Percentiles rank a stretch among this genome's conserved stretches.
These are phyloP conservation scores for Hyalella azteca DNA, from an alignment of 2,888 invertebrate species.

Conservation along the genomic window DNA sequence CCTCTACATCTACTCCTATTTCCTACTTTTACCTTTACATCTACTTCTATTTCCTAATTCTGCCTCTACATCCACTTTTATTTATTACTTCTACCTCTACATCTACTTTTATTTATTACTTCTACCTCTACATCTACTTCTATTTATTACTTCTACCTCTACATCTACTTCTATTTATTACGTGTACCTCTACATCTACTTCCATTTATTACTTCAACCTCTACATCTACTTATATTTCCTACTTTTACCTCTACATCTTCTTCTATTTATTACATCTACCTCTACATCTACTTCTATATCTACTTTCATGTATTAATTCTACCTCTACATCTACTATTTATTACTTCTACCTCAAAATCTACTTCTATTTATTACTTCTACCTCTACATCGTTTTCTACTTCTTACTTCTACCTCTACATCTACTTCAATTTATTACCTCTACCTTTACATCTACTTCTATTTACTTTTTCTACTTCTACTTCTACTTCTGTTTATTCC, in stretches of 20 bases:
- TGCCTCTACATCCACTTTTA: neutral
- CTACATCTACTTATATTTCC: neutral
- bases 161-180: neutral
- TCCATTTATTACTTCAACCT: neutral
- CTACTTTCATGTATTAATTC: neutral
- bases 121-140: neutral
- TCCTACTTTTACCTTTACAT: neutral
- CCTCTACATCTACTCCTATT: neutral
- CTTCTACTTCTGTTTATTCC: too few species aligned
- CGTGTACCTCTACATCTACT: neutral
- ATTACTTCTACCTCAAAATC: too few species aligned
- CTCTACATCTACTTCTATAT: neutral
- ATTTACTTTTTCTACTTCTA: too few species aligned
- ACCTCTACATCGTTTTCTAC: too few species aligned
- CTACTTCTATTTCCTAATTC: neutral
- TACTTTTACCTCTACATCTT: neutral
- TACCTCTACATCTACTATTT: neutral
- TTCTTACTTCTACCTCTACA: too few species aligned
- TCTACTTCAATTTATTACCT: too few species aligned
- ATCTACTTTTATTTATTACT: neutral
- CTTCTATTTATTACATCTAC: neutral
- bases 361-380: too few species aligned
- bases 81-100: neutral
- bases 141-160: neutral
- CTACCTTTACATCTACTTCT: too few species aligned